These are phyloP conservation scores for Apis cerana DNA, from an alignment of 1,140 invertebrate genomes.

Conservation along the genomic window DNA sequence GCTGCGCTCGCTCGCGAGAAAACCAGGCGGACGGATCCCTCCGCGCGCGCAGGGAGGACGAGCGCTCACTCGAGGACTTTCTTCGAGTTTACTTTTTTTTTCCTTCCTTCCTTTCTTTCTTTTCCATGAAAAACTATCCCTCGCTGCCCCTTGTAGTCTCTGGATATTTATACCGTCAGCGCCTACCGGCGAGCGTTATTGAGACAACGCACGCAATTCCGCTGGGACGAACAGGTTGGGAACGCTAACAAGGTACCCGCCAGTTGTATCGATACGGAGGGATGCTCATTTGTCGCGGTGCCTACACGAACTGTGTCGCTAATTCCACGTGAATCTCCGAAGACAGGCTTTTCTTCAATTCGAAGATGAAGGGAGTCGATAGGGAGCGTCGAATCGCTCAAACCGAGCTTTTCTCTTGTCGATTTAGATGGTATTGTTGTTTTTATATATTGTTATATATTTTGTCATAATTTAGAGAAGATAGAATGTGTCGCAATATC, in stretches of 20 bases:
- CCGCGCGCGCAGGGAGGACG: slow-evolving; percentile 14
- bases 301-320: background rate
- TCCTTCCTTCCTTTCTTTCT: background rate
- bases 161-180: slow-evolving; percentile 70
- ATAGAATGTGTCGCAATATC: too few species aligned
- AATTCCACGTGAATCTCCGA: too few species aligned
- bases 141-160: slow-evolving; percentile 44
- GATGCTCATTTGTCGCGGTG: slow-evolving; percentile 2
- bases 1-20: slow-evolving; percentile 21
- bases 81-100: background rate
- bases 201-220: slow-evolving; percentile 60
- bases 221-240: background rate
- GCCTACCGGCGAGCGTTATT: slow-evolving; percentile 52
- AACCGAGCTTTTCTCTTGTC: background rate
- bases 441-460: too few species aligned
- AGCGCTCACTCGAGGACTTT: background rate
- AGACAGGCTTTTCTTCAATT: too few species aligned
- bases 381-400: background rate
- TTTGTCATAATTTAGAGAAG: too few species aligned
- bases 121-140: slow-evolving; percentile 10
- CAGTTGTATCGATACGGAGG: background rate
- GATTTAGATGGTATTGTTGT: too few species aligned
- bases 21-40: background rate
- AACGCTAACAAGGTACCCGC: slow-evolving; percentile 9
- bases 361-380: background rate